A percentile compares a stretch with the other conserved stretches of the same genome.
Conservation (phyloP, 1,140 invertebrate genomes). For the Micrasema minimum region DNA sequence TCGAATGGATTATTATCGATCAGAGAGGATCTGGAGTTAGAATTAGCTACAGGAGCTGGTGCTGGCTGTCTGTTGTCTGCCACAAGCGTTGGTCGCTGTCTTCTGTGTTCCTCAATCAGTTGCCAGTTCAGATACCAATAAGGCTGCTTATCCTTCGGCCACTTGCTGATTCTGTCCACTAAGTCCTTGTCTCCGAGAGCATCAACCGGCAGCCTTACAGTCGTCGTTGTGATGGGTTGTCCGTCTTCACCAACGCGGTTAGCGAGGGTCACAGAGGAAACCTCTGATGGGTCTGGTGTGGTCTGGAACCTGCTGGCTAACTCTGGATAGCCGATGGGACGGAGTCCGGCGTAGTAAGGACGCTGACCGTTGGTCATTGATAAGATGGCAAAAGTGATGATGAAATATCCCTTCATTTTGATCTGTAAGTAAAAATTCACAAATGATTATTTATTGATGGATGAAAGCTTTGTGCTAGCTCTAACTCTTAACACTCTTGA, state of each 20-base stretch:
- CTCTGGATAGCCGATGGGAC: conserved; percentile 55
- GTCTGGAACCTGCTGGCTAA: conserved; percentile 55
- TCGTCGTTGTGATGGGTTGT: conserved; percentile 39
- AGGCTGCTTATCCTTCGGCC: conserved; percentile 59
- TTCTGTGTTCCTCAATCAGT: conserved; percentile 58
- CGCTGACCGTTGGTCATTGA: conserved; percentile 53
- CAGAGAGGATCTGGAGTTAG: background rate
- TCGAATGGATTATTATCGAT: no score
- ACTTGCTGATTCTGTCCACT: conserved; percentile 56
- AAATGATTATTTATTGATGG: no score
- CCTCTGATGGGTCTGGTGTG: conserved; percentile 34
- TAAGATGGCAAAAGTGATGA: conserved; percentile 44
- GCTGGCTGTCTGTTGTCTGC: background rate
- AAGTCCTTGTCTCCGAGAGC: conserved; percentile 57
- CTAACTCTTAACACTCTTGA: no score
- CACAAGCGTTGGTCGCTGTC: conserved; percentile 1
- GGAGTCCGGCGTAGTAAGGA: conserved; percentile 54
- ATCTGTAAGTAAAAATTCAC: no score
- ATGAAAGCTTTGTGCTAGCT: no score
- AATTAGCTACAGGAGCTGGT: background rate
- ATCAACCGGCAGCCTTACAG: conserved; percentile 55
- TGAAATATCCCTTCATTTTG: conserved; percentile 44
- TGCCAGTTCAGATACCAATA: conserved; percentile 63
- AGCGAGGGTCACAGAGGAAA: conserved; percentile 42
- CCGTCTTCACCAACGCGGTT: conserved; percentile 55